Evolutionary conservation across 2,113 vertebrate genomes (phyloP), one percentile per base, ranked within the genome.

Genomic region (Mobula birostris): DNA sequence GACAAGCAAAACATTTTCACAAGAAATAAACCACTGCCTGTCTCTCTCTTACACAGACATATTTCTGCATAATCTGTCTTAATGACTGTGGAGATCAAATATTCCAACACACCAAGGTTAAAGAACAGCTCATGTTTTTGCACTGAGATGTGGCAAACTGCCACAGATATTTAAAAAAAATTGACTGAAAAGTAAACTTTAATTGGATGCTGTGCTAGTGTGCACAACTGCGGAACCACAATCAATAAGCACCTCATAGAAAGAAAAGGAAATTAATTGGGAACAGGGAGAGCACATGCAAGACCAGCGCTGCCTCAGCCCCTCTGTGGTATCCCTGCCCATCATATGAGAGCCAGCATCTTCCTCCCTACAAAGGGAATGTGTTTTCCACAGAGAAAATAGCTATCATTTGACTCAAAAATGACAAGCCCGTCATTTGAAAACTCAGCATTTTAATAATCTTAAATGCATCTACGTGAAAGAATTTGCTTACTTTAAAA

Each of bases 1-100:
- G 70, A 74, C 48, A 76, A 93, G 21, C 36, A 93, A 93, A 93
- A 93, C 19, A 93, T 93, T 74, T 72, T 92, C 68, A 27, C 36
- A 56, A 74, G n/a, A 93, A 74, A 74, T 56, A 70, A 93, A 74
- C 91, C 91, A 72, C 72, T 24, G 17, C 21, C 21, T 74, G 1
- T 74, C 72, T 74, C 27, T 74, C 70, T 66, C 61, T 74, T 1
- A 1, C 72, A 48, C 48, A 48, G 1, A 48, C 3, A 48, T 21
- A 32, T 74, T 93, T 48, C 68, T 56, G 91, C 91, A 76, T 93
- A 70, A 74, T 56, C 61, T 93, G 40, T 2, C 70, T 56, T 6
- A 27, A 24, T 93, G 70, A 70, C 74, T 74, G 24, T 93, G 32
- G 91, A 76, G 91, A 48, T 93, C 91, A 93, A 93, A 56, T 74